phyloP scores from a whole-genome alignment of 1,140 invertebrate species.

The Arion vulgaris region DNA sequence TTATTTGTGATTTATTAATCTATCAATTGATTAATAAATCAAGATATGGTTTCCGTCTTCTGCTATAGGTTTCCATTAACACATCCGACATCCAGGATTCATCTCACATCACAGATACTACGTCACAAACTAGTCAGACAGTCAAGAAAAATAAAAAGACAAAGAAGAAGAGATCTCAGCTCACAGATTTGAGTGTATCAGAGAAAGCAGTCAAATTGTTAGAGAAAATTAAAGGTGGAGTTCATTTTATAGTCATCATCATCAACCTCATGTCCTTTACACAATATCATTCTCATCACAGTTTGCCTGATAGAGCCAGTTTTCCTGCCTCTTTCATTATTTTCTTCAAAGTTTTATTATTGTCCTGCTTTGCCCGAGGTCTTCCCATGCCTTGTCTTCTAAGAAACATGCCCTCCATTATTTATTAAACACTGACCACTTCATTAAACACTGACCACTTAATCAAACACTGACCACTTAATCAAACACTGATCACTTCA shows the following conservation, averaged over 20 bases:
- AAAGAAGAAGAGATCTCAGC: neutral
- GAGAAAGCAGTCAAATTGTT: neutral
- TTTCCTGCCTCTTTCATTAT: neutral
- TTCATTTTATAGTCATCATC: neutral
- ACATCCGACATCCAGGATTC: neutral
- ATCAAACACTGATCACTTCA: too few relatives aligned
- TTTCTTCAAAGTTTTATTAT: neutral
- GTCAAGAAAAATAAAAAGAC: too few relatives aligned
- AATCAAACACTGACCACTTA: too few relatives aligned
- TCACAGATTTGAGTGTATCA: neutral
- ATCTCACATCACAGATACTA: neutral
- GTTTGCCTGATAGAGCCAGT: neutral
- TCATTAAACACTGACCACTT: too few relatives aligned
- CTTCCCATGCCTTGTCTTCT: too few relatives aligned
- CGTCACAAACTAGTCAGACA: neutral
- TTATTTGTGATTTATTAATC: too few relatives aligned
- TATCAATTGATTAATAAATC: neutral
- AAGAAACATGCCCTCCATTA: too few relatives aligned
- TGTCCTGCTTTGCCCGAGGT: too few relatives aligned
- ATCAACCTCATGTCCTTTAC: neutral
- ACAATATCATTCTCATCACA: too few relatives aligned
- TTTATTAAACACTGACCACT: too few relatives aligned
- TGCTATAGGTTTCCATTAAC: neutral
- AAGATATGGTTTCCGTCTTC: neutral
- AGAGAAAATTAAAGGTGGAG: conserved; percentile 22